phyloP scores from a whole-genome alignment of 2,797 vertebrate genomes.

The Parauchenoglanis ngamensis region DNA sequence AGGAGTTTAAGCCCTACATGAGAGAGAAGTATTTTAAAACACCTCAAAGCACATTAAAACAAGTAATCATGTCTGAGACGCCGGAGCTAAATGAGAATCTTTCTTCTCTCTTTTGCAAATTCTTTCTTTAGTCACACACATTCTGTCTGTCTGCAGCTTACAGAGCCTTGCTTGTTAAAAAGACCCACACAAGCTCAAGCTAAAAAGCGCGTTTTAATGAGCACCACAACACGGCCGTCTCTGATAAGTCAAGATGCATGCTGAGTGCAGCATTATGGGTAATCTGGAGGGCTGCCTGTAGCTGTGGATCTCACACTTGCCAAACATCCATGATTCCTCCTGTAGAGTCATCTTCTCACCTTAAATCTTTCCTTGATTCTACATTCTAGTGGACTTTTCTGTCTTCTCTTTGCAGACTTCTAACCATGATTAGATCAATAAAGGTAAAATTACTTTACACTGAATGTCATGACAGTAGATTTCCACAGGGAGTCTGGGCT shows the following conservation, averaged over 20 bases:
- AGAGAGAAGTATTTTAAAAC: conserved; percentile 68
- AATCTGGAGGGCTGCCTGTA: conserved; percentile 68
- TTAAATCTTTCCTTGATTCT: neutral
- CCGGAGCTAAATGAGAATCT: conserved; percentile 77
- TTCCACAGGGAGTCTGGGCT: neutral
- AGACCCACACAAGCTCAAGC: conserved; percentile 60
- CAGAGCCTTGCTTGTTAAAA: conserved; percentile 75
- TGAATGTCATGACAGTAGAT: neutral
- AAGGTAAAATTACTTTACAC: neutral
- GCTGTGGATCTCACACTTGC: conserved; percentile 22
- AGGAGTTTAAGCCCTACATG: conserved; percentile 64
- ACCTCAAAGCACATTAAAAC: conserved; percentile 77
- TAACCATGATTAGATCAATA: neutral
- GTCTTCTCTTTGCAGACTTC: neutral
- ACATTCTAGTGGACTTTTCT: neutral
- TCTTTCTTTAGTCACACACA: conserved; percentile 37
- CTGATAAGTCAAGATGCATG: conserved; percentile 77
- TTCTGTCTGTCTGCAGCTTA: conserved; percentile 76
- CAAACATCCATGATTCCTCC: neutral
- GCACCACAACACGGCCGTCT: conserved; percentile 78
- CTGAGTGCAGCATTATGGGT: conserved; percentile 69
- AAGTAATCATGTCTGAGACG: conserved; percentile 77
- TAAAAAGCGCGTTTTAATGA: conserved; percentile 82
- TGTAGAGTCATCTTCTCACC: neutral
- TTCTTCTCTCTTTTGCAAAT: conserved; percentile 71